Evolutionary conservation across 2,113 vertebrate genomes (phyloP), one percentile per base, ranked within the genome.

Genomic region (Phalacrocorax carbo): DNA sequence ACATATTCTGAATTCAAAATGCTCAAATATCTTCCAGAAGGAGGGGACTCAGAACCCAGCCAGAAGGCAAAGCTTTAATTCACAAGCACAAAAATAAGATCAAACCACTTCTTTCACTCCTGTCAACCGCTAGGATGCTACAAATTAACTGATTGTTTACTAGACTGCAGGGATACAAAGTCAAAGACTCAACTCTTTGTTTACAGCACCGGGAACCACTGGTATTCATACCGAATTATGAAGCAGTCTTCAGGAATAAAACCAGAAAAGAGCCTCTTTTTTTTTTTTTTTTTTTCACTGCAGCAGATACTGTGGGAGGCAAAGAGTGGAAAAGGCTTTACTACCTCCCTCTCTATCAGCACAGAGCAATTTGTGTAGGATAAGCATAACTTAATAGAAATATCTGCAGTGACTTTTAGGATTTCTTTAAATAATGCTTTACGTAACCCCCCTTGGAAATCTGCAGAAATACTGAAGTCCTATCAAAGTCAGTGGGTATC

Each of bases 391-490:
- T 97, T 97, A 88, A 94, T 87, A 86, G 94, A 94, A 97, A 97
- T 97, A 97, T 96, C 97, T 97, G 97, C 96, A 98, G 93, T 97
- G 98, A 97, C 96, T 98, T 98, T 97, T 97, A 97, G 94, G 93
- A 70, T 98, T 97, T 94, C 90, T 97, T 96, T 76, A 96, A 94
- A 92, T 77, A 86, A 91, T 93, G 78, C 65, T 98, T 97, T 97
- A 95, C 57, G 55, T 96, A 96, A 98, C 87, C 54, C 89, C 92
- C 73, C 73, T 69, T 40, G 68, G 80, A 97, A 97, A 86, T 58
- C 88, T 88, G 93, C 93, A 96, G 94, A 86, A 52, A 82, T 64
- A 60, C 85, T 92, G 60, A 97, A 93, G 95, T 87, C 79, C 84
- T 93, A 88, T 71, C 49, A 77, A 79, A 94, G 91, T 91, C 92